Evolutionary conservation across 2,888 invertebrate genomes (phyloP).

Genomic region (Junonia oenone): DNA sequence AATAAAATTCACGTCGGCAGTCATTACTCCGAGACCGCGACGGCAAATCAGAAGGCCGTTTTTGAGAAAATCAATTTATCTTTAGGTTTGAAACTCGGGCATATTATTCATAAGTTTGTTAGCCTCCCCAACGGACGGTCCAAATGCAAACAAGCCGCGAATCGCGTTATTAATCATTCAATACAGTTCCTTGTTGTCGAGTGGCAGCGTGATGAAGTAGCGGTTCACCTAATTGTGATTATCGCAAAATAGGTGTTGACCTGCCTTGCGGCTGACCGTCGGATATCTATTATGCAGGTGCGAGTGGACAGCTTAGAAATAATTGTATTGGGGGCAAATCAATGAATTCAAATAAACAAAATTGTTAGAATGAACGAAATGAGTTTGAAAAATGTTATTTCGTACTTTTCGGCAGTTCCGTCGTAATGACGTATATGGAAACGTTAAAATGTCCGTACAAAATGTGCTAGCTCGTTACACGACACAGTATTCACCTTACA

Average conservation of each 20-base stretch:
- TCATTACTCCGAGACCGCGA: slow-evolving; percentile 9
- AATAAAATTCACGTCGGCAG: slow-evolving; percentile 40
- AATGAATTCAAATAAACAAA: slow-evolving; percentile 3
- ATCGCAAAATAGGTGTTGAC: slow-evolving; percentile 57
- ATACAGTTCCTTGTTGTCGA: slow-evolving; percentile 58
- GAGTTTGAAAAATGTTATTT: background rate
- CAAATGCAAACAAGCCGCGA: slow-evolving; percentile 65
- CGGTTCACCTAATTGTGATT: slow-evolving; percentile 64
- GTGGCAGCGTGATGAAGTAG: slow-evolving; percentile 67
- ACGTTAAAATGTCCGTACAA: slow-evolving; percentile 54
- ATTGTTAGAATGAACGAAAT: background rate
- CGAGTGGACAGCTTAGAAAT: slow-evolving; percentile 29
- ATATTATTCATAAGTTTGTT: slow-evolving; percentile 74
- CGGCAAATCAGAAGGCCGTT: slow-evolving; percentile 33
- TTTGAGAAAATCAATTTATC: slow-evolving; percentile 54
- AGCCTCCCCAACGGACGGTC: slow-evolving; percentile 52
- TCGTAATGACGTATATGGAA: slow-evolving; percentile 15
- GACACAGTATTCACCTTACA: slow-evolving; percentile 53
- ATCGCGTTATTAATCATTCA: slow-evolving; percentile 71
- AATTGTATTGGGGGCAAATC: slow-evolving; percentile 38
- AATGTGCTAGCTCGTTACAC: slow-evolving; percentile 54
- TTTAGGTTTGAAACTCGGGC: slow-evolving; percentile 51
- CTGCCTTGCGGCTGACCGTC: slow-evolving; percentile 41
- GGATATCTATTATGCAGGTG: slow-evolving; percentile 49
- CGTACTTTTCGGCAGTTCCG: background rate